phyloP scores from a whole-genome alignment of 2,797 vertebrate species.

The Hyperoplus lanceolatus region DNA sequence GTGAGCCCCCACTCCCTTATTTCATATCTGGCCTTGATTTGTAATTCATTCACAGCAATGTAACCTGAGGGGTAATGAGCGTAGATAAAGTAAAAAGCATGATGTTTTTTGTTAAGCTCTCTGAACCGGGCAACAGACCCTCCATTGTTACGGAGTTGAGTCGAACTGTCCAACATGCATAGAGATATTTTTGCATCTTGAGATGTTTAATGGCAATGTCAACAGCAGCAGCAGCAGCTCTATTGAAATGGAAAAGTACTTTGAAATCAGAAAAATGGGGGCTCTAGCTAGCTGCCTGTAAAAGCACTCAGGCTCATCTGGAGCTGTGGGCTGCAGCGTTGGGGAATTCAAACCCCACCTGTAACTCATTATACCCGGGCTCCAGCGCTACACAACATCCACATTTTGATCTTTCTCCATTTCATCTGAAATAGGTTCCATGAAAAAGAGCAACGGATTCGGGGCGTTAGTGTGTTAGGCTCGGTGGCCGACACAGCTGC shows the following conservation, averaged over 20 bases:
- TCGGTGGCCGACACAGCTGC: slow-evolving; percentile 69
- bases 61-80: slow-evolving; percentile 30
- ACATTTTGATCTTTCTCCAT: slow-evolving; percentile 80
- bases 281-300: slow-evolving; percentile 64
- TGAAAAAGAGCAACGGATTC: slow-evolving; percentile 71
- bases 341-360: slow-evolving; percentile 78
- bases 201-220: slow-evolving; percentile 68
- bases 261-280: slow-evolving; percentile 65
- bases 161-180: slow-evolving; percentile 22
- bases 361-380: slow-evolving; percentile 82
- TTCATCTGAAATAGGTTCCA: slow-evolving; percentile 77
- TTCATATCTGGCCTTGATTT: slow-evolving; percentile 37
- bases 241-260: slow-evolving; percentile 77
- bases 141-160: slow-evolving; percentile 37
- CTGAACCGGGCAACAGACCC: slow-evolving; percentile 44
- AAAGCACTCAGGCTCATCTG: slow-evolving; percentile 79
- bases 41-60: slow-evolving; percentile 34
- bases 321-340: slow-evolving; percentile 59
- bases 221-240: slow-evolving; percentile 69
- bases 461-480: slow-evolving; percentile 70
- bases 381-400: slow-evolving; percentile 65
- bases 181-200: slow-evolving; percentile 65
- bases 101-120: background rate
- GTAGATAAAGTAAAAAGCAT: slow-evolving; percentile 19
- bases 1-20: slow-evolving; percentile 17